These are phyloP conservation scores for Uromys caudimaculatus DNA, from an alignment of 2,797 vertebrate genomes.

Conservation along the genomic window DNA sequence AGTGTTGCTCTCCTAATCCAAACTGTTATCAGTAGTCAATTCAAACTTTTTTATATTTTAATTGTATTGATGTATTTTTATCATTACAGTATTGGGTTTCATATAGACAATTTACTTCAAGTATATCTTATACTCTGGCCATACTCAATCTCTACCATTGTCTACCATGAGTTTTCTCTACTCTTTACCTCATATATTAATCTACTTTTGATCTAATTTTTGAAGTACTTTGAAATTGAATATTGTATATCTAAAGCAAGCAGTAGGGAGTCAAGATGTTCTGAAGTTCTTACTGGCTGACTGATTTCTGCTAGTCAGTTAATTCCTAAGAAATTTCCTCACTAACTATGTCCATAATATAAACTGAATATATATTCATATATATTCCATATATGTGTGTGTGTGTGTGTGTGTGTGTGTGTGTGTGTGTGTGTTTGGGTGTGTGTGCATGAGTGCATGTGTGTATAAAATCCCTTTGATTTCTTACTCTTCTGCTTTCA, in stretches of 20 bases:
- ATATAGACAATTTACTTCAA: background rate
- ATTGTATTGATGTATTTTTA: background rate
- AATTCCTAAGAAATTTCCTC: background rate
- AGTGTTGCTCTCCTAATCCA: background rate
- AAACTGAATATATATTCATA: background rate
- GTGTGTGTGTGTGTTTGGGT: no score
- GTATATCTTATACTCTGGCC: background rate
- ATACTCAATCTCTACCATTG: no score
- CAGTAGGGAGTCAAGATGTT: accelerated
- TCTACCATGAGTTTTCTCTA: background rate
- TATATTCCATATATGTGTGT: no score
- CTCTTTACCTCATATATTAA: background rate
- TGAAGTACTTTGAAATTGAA: background rate
- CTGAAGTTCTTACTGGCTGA: background rate
- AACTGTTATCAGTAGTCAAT: background rate
- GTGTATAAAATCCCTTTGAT: background rate
- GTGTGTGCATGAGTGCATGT: no score
- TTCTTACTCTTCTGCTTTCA: background rate
- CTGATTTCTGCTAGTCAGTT: background rate
- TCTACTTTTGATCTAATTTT: background rate
- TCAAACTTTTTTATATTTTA: background rate
- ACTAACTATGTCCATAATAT: background rate
- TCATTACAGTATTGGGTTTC: background rate
- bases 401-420: no score
- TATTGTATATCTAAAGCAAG: background rate